These are phyloP conservation scores for Cotesia chilonis DNA, from an alignment of 1,140 invertebrate genomes.

Conservation along the genomic window DNA sequence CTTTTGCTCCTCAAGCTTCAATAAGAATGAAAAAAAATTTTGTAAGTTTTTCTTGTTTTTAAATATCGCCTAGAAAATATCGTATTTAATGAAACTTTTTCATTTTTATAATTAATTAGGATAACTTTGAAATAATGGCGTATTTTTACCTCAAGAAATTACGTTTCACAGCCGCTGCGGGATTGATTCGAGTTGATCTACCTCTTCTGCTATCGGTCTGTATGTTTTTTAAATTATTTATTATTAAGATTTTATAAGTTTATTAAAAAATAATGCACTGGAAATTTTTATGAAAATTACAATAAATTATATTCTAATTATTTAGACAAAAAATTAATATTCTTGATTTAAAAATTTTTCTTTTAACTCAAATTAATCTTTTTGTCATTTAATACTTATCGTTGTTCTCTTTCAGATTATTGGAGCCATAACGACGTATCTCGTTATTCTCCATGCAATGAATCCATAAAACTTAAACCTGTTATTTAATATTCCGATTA, in stretches of 20 bases:
- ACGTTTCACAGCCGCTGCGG: constrained; percentile 38
- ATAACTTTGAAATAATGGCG: constrained; percentile 40
- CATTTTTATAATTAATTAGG: constrained; percentile 22
- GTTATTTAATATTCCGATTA: too few species aligned
- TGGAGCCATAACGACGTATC: constrained; percentile 45
- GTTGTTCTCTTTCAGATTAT: constrained; percentile 39
- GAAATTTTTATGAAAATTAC: too few species aligned
- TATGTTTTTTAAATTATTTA: background rate
- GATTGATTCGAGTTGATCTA: constrained; percentile 44
- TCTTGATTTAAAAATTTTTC: too few species aligned
- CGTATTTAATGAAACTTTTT: background rate
- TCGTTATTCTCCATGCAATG: constrained; percentile 46
- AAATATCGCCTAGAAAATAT: background rate
- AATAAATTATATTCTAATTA: too few species aligned
- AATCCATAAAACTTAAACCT: background rate
- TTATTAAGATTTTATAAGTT: background rate
- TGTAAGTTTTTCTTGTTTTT: constrained; percentile 36
- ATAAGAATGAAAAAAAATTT: constrained; percentile 34
- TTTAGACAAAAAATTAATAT: too few species aligned
- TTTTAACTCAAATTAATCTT: too few species aligned
- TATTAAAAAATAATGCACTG: too few species aligned
- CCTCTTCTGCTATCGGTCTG: constrained; percentile 44
- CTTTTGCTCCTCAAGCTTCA: constrained; percentile 39
- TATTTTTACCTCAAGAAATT: constrained; percentile 44
- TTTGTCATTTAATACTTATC: too few species aligned